Conservation (phyloP, 1,140 invertebrate genomes). For the Heliconius eleuchia region DNA sequence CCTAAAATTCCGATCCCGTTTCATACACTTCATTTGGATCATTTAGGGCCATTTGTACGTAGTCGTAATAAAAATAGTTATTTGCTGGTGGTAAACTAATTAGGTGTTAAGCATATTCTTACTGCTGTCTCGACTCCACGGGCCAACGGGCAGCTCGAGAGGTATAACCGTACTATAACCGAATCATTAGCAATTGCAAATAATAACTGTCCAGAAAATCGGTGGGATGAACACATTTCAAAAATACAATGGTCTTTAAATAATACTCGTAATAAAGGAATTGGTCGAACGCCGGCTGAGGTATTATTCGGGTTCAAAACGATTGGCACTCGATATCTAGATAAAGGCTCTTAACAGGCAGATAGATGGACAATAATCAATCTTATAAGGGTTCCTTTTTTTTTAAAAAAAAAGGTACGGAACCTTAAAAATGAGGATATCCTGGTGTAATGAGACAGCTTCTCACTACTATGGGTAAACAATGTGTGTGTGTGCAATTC, state of each 20-base stretch:
- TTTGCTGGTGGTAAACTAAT: neutral
- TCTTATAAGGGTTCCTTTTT: no score
- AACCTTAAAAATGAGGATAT: no score
- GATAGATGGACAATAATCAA: no score
- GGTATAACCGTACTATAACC: constrained; percentile 6
- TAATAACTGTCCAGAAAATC: neutral
- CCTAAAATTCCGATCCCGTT: constrained; percentile 18
- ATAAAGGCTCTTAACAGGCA: no score
- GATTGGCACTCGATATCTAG: neutral
- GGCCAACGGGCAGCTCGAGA: constrained; percentile 26
- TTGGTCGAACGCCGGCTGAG: neutral
- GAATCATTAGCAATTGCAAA: neutral
- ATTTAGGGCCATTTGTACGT: constrained; percentile 15
- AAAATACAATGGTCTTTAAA: constrained; percentile 7
- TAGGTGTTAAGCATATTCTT: constrained; percentile 7
- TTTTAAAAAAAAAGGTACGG: no score
- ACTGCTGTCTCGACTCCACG: constrained; percentile 22
- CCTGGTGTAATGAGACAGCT: no score
- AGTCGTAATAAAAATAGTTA: constrained; percentile 8
- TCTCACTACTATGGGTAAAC: no score
- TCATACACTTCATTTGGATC: constrained; percentile 18
- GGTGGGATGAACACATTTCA: neutral
- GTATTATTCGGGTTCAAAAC: neutral
- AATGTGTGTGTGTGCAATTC: no score
- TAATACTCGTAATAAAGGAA: constrained; percentile 10